Base-by-base conservation (phyloP, 2,113 vertebrate species). In the Entomyzon cyanotis region DNA sequence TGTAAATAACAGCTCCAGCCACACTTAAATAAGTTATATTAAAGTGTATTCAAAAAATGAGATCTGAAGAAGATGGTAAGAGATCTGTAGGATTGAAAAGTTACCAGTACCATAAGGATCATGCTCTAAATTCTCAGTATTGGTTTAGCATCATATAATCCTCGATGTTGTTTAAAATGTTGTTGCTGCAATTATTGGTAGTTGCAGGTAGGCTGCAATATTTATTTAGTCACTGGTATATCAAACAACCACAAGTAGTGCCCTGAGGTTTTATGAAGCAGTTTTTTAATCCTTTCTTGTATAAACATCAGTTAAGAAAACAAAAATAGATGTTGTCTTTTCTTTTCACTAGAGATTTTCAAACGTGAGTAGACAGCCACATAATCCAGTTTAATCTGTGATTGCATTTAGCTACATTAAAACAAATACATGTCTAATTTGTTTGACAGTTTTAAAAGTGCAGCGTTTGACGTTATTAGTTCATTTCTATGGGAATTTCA, bases 381-480 rank as follows among this genome's bases (percentile, higher is more conserved):
- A 68, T 85, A 96, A 87, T 92, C 86, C 7, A 0, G 47, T 94
- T 76, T 74, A 94, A 93, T 74, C 78, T 62, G 42, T 22, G 58
- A 64, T 30, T 87, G 50, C 64, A 63, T 55, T 82, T 55, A 62
- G 91, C 55, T 20, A 1, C 53, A 58, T 88, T 91, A 93, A 92
- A 95, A 86, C 46, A 94, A 97, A 94, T 39, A 94, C 53, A 84
- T 4, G 49, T 28, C 80, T 84, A 60, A 82, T 93, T 84, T 46
- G 44, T 81, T 35, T 64, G 69, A 84, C 64, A 64, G 56, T 76
- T 94, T 90, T 7, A n/a, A 52, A 91, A 95, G 77, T 46, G 64
- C 19, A 85, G 63, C 6, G 1, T 58, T 90, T 83, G 92, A 67
- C 28, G 2, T 84, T 59, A 42, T 60, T 55, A 86, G 71, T 16